phyloP scores from a whole-genome alignment of 2,113 vertebrate species.

The Hydropotes inermis region DNA sequence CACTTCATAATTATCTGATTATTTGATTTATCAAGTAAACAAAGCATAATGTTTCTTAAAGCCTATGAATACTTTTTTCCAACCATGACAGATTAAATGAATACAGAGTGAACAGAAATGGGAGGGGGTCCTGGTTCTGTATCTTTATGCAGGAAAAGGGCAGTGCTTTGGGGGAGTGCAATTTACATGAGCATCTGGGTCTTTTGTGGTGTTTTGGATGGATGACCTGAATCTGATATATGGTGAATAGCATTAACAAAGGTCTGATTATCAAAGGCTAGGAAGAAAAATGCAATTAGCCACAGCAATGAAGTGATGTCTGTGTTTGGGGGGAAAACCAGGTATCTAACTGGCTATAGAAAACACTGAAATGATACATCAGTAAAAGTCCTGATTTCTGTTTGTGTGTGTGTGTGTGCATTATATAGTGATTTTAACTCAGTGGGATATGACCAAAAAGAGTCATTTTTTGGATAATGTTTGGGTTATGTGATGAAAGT shows the following conservation, averaged over 20 bases:
- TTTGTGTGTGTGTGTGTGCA: neutral
- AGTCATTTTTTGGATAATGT: neutral
- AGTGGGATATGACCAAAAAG: neutral
- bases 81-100: conserved; percentile 26
- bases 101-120: neutral
- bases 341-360: neutral
- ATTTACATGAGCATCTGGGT: conserved; percentile 59
- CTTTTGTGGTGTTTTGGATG: conserved; percentile 43
- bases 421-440: neutral
- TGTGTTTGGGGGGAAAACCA: neutral
- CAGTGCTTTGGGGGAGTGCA: neutral
- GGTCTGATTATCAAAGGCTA: conserved; percentile 51
- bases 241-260: conserved; percentile 63
- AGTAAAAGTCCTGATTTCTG: neutral
- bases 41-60: neutral
- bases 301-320: conserved; percentile 47
- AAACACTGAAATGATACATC: conserved; percentile 1
- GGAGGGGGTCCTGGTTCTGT: neutral
- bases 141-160: neutral
- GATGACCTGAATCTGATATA: conserved; percentile 49
- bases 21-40: neutral
- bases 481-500: neutral
- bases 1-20: neutral
- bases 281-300: conserved; percentile 48
- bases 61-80: conserved; percentile 6